phyloP scores from a whole-genome alignment of 2,888 invertebrate species.

The Habrosyne pyritoides region DNA sequence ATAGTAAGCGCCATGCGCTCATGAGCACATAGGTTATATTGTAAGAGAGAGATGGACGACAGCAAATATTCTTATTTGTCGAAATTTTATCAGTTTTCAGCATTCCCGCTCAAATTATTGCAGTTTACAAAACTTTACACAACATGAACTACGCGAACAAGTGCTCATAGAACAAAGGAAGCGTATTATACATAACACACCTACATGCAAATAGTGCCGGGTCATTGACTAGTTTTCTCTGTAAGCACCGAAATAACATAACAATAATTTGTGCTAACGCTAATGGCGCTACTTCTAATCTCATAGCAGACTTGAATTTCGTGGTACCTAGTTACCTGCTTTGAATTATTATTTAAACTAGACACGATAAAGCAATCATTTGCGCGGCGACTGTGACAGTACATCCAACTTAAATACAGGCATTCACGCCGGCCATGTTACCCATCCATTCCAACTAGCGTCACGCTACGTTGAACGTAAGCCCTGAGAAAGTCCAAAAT shows the following conservation, averaged over 20 bases:
- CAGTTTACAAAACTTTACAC: slow-evolving; percentile 10
- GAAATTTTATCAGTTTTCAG: slow-evolving; percentile 23
- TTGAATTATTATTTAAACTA: slow-evolving; percentile 25
- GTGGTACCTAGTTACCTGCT: slow-evolving; percentile 29
- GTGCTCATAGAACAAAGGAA: slow-evolving; percentile 63
- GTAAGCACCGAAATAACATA: slow-evolving; percentile 54
- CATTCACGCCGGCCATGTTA: slow-evolving; percentile 81
- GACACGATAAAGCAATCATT: slow-evolving; percentile 44
- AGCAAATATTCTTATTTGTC: slow-evolving; percentile 31
- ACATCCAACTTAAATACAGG: slow-evolving; percentile 57
- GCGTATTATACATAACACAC: slow-evolving; percentile 55
- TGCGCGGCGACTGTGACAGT: slow-evolving; percentile 59
- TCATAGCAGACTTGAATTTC: slow-evolving; percentile 37
- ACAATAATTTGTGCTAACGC: slow-evolving; percentile 43
- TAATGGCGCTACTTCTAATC: slow-evolving; percentile 27
- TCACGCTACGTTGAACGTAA: slow-evolving; percentile 74
- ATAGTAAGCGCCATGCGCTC: slow-evolving; percentile 41
- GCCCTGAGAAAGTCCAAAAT: slow-evolving; percentile 70
- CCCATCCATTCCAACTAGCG: slow-evolving; percentile 65
- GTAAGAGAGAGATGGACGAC: slow-evolving; percentile 50
- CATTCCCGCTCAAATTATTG: slow-evolving; percentile 43
- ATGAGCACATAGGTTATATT: slow-evolving; percentile 49
- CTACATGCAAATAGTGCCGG: slow-evolving; percentile 75
- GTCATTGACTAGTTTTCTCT: slow-evolving; percentile 72
- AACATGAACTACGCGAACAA: slow-evolving; percentile 22